Conservation (phyloP, 2,888 invertebrate species). For the Nasonia oneida region DNA sequence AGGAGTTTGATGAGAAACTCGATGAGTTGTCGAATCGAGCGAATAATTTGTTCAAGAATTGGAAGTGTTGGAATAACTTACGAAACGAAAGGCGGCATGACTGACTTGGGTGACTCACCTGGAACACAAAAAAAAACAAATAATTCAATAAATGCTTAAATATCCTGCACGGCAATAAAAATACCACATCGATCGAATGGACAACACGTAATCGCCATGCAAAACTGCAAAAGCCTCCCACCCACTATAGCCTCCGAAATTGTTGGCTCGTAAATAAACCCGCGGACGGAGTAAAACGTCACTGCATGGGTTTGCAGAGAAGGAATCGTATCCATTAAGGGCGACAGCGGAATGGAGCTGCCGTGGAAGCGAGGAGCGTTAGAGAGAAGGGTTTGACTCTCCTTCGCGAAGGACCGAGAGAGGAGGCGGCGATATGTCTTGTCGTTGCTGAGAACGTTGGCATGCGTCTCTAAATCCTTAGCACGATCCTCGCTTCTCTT, state of each 20-base stretch:
- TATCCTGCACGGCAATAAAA: neutral
- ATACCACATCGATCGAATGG: conserved; percentile 6
- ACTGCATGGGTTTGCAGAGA: conserved; percentile 58
- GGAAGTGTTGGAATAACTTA: too few relatives aligned
- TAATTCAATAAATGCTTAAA: neutral
- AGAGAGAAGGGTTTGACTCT: conserved; percentile 54
- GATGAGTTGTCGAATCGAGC: too few relatives aligned
- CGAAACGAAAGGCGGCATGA: neutral
- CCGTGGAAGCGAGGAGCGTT: conserved; percentile 44
- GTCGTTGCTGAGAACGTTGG: conserved; percentile 49
- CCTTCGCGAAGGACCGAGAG: neutral
- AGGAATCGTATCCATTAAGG: conserved; percentile 65
- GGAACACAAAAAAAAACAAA: neutral
- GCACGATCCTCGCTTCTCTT: conserved; percentile 62
- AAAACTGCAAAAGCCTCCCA: conserved; percentile 17
- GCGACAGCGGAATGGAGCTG: conserved; percentile 59
- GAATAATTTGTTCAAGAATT: too few relatives aligned
- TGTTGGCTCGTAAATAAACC: conserved; percentile 61
- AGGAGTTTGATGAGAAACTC: neutral
- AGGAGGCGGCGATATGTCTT: conserved; percentile 57
- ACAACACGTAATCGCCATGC: conserved; percentile 39
- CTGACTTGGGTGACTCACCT: neutral
- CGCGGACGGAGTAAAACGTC: conserved; percentile 57
- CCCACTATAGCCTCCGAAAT: conserved; percentile 28
- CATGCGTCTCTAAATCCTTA: conserved; percentile 66